These are phyloP conservation scores for Ectemnius continuus DNA, from an alignment of 2,888 invertebrate genomes.

Conservation along the genomic window DNA sequence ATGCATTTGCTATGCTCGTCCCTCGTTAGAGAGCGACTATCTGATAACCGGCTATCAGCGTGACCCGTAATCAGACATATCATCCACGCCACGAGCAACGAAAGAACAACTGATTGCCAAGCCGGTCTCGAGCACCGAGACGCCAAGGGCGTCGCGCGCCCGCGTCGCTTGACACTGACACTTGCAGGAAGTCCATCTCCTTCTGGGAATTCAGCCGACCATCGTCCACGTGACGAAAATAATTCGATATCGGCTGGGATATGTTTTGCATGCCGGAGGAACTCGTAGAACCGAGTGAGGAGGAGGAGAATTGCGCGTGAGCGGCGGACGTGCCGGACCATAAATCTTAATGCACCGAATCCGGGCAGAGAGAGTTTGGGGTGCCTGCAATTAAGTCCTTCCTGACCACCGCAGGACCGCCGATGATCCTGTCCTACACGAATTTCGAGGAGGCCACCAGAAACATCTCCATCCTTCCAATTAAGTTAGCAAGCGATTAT, in stretches of 20 bases:
- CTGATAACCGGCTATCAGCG: too few relatives aligned
- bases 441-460: background rate
- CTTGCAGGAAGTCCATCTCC: too few relatives aligned
- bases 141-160: constrained; percentile 6
- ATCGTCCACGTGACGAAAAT: constrained; percentile 38
- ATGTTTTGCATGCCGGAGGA: too few relatives aligned
- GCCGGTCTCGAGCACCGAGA: too few relatives aligned
- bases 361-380: constrained; percentile 25
- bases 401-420: constrained; percentile 34
- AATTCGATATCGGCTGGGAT: constrained; percentile 19
- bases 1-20: too few relatives aligned
- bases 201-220: constrained; percentile 35
- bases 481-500: background rate
- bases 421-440: background rate
- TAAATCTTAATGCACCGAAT: constrained; percentile 55
- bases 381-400: constrained; percentile 41
- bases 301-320: constrained; percentile 34
- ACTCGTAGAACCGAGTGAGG: too few relatives aligned
- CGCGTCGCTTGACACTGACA: too few relatives aligned
- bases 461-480: background rate
- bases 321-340: constrained; percentile 41
- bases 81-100: background rate
- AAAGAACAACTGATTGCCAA: too few relatives aligned
- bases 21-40: too few relatives aligned
- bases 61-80: background rate